Conservation (phyloP, 2,888 invertebrate genomes). For the Horisme vitalbata region DNA sequence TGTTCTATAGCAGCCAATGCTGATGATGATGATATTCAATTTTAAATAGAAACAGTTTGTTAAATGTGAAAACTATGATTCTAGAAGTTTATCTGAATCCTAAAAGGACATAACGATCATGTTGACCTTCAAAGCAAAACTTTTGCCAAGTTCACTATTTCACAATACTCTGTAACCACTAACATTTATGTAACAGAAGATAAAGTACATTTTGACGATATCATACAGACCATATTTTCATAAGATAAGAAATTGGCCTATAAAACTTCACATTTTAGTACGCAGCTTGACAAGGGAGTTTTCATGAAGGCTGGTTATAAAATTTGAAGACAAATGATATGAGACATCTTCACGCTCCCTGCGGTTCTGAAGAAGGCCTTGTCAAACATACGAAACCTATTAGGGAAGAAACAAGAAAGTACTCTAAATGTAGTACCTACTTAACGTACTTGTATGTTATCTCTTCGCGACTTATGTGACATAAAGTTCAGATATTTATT, state of each 20-base stretch:
- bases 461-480: constrained; percentile 2
- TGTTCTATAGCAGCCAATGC: no score
- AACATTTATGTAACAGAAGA: neutral
- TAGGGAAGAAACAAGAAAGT: neutral
- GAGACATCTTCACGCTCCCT: no score
- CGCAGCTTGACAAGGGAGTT: neutral
- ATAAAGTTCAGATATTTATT: neutral
- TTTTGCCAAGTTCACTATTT: neutral
- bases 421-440: no score
- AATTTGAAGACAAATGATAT: constrained; percentile 2
- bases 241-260: neutral
- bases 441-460: no score
- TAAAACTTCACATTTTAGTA: constrained; percentile 4
- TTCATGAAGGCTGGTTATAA: constrained; percentile 2
- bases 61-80: no score
- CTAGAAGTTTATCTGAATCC: neutral
- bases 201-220: no score
- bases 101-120: constrained; percentile 10
- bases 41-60: no score
- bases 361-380: constrained; percentile 2
- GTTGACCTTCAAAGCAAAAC: constrained; percentile 10
- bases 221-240: no score
- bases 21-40: no score
- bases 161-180: neutral
- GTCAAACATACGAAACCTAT: constrained; percentile 10